These are phyloP conservation scores for Elysia chlorotica DNA, from an alignment of 1,140 invertebrate genomes.

Conservation along the genomic window DNA sequence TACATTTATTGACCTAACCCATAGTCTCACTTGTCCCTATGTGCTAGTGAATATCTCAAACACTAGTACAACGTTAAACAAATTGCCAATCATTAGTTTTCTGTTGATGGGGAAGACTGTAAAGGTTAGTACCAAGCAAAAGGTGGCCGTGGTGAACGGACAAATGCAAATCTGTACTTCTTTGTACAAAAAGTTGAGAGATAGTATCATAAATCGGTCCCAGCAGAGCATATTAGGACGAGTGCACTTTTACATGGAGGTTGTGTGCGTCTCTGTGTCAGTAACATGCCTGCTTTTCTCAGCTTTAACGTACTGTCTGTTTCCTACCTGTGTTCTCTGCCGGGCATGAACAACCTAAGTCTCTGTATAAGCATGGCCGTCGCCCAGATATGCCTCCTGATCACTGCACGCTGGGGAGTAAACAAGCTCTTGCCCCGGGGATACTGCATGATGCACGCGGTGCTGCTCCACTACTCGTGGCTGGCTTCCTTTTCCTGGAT, in stretches of 20 bases:
- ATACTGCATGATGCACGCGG: constrained; percentile 66
- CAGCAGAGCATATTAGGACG: neutral
- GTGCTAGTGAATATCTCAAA: neutral
- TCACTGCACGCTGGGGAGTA: constrained; percentile 30
- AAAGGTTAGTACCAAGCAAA: neutral
- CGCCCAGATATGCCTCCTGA: constrained; percentile 60
- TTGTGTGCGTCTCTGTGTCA: constrained; percentile 51
- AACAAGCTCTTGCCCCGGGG: neutral
- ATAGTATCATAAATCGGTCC: too few relatives aligned
- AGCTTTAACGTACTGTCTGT: constrained; percentile 52
- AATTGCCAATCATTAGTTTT: too few relatives aligned
- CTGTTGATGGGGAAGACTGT: too few relatives aligned
- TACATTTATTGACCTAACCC: neutral
- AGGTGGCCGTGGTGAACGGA: neutral
- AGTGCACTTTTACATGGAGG: neutral
- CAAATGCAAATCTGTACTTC: neutral
- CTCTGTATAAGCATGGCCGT: constrained; percentile 57
- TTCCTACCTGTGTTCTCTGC: constrained; percentile 61
- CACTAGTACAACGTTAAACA: neutral
- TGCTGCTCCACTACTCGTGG: constrained; percentile 87
- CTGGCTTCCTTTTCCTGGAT: constrained; percentile 92
- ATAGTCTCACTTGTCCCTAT: neutral
- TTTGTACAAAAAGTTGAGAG: too few relatives aligned
- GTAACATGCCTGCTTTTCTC: constrained; percentile 56
- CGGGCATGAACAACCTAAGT: constrained; percentile 61